Base-by-base conservation (phyloP, 1,140 invertebrate species). In the Polyergus mexicanus region DNA sequence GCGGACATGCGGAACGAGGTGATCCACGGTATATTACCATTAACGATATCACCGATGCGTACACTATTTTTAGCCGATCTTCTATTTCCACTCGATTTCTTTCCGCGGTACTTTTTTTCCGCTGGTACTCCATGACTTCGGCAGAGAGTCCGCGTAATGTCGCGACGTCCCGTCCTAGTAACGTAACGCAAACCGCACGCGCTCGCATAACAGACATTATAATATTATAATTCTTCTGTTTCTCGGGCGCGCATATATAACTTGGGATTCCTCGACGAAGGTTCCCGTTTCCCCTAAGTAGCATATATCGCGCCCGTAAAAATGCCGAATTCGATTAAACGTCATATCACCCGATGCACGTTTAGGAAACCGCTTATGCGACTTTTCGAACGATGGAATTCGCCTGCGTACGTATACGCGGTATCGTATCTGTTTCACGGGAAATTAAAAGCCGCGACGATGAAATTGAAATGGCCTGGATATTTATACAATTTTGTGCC, bases 1-100 rank as follows among this genome's bases (percentile, higher is more conserved):
- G 19, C 78, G 19, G 54, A 28, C 38, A 58, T 60, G 47, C 19
- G 78, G 22, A 83, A 74, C 66, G 72, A 62, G 66, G 25, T 62
- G 62, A 38, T n/a, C n/a, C 19, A 25, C 66, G 54, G 72, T 72
- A 51, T 51, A 41, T 83, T 81, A 60, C 47, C 54, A 83, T 83
- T 83, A 83, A n/a, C 78, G 68, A 83, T 72, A 44, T 38, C 78
- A 63, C 54, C 68, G 68, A 83, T 74, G 68, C 78, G 19, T 74
- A n/a, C 54, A 47, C 3, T 68, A 38, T 19, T 83, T 7, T 74
- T 60, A 81, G 41, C 3, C 65, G 13, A 22, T 60, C 60, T 72
- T n/a, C 68, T 62, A 11, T 72, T 74, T 60, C n/a, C 68, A 68
- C 56, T 74, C 78, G 68, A 74, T 83, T 83, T 83, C 54, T 83